Base-by-base conservation (phyloP, 2,797 vertebrate species). In the Uromys caudimaculatus region DNA sequence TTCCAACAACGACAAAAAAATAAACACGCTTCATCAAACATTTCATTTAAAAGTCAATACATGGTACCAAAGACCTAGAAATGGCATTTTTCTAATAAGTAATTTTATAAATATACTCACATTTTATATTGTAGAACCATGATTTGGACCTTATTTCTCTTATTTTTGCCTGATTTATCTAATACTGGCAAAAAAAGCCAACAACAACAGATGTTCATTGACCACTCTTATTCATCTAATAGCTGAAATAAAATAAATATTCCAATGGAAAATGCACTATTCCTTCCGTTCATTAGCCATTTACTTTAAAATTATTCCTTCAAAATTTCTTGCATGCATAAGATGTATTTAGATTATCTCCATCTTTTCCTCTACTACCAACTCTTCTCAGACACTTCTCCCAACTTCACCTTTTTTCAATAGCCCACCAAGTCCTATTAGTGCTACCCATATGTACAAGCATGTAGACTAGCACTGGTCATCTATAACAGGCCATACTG, bases 121-220 rank as follows among this genome's bases (percentile, higher is more conserved):
- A 90, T 95, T 96, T 91, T 13, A 41, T 85, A 67, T 90, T 82
- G 3, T 60, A 73, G 29, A 62, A 29, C 27, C 27, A 92, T 82
- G 41, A 89, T 32, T 84, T 29, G 56, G 76, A 50, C 10, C 27
- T 91, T 67, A 29, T 32, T 95, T 78, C 14, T 89, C 54, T 95
- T 41, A 44, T 3, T 2, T 90, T 90, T 56, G 24, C 50, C 89
- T 76, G 79, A 10, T 85, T 95, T 96, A 54, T 89, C 23, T 82
- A 86, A 69, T 58, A 56, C 19, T 84, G n/a, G 47, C n/a, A 73
- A 56, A 69, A 60, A 60, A 64, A 67, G 6, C 64, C 16, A 69
- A 69, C 16, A 38, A 21, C 17, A 71, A 41, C 2, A 52, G 23
- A 44, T 87, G 10, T 11, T 58, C 14, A 8, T 24, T 52, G 47